Base-by-base conservation (phyloP, 1,140 invertebrate species). In the Charaxes varanes region DNA sequence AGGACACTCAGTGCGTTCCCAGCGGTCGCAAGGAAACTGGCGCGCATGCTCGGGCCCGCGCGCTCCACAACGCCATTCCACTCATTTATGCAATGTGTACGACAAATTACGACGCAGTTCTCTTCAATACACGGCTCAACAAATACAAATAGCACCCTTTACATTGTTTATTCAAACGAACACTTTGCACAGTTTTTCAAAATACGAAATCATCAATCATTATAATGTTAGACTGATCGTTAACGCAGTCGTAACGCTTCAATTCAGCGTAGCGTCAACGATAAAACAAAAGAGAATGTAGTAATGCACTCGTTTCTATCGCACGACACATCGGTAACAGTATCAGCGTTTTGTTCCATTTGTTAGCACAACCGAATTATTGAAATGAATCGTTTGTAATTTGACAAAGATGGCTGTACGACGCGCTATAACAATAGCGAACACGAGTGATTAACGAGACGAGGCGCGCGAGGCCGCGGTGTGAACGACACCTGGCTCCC, bases 401-500 rank as follows among this genome's bases (percentile, higher is more conserved):
- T 80, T 83, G 76, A 83, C 76, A 83, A 83, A 83, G 79, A 83
- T 83, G 79, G 79, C 79, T 83, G 76, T 76, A 69, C 72, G 65
- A 68, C 72, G 78, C 73, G 69, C 69, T 76, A 72, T 76, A 83
- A 83, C 79, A 83, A 83, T 83, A 83, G 76, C 68, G 73, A 74
- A 68, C 76, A 74, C 70, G 76, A 77, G 76, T 83, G 79, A 83
- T 83, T 83, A 83, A 83, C 71, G 79, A 83, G 79, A 80, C 79
- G 79, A 83, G 76, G 76, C 79, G 73, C 76, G 77, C 76, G 80
- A 80, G 77, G 77, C 73, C 81, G 80, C 79, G 79, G 82, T 85
- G 82, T 85, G 82, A 85, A 85, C 79, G 82, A 85, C 82, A 85
- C 82, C 82, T 85, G 82, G 79, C 74, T 79, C 73, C 71, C 69